These are phyloP conservation scores for Macheiramphus alcinus DNA, from an alignment of 2,113 vertebrate genomes.

Conservation along the genomic window DNA sequence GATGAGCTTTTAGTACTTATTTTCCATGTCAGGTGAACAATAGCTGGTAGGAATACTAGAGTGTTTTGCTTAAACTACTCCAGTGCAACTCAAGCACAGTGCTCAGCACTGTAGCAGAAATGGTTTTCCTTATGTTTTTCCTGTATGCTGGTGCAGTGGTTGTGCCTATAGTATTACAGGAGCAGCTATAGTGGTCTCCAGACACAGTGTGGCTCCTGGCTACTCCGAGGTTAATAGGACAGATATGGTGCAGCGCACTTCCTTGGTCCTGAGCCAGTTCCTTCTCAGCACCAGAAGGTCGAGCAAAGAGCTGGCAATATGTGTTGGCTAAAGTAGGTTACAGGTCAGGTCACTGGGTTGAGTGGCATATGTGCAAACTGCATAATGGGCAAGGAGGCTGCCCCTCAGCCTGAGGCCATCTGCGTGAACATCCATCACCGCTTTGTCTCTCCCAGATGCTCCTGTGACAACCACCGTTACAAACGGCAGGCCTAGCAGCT, in stretches of 20 bases:
- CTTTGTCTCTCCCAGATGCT: constrained; percentile 66
- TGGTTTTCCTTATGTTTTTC: rapidly evolving
- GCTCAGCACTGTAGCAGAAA: background rate
- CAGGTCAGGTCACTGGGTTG: background rate
- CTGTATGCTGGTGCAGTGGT: background rate
- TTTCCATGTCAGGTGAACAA: background rate
- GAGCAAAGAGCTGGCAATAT: background rate
- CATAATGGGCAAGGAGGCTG: background rate
- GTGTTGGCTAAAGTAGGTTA: background rate
- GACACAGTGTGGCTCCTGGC: background rate
- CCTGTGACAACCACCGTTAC: constrained; percentile 72
- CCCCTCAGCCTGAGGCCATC: background rate
- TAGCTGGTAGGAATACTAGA: background rate
- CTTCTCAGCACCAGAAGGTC: background rate
- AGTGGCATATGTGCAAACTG: background rate
- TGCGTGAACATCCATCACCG: background rate
- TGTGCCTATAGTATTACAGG: background rate
- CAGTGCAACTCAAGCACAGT: background rate
- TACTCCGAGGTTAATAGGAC: background rate
- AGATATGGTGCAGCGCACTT: rapidly evolving
- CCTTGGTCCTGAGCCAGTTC: background rate
- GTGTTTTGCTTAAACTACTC: background rate
- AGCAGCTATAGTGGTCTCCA: background rate
- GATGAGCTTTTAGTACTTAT: rapidly evolving
- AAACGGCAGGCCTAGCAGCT: constrained; percentile 78